Percentiles rank a stretch among this genome's conserved stretches.
These are phyloP conservation scores for Acanthochromis polyacanthus DNA, from an alignment of 2,113 vertebrate species.

Conservation along the genomic window DNA sequence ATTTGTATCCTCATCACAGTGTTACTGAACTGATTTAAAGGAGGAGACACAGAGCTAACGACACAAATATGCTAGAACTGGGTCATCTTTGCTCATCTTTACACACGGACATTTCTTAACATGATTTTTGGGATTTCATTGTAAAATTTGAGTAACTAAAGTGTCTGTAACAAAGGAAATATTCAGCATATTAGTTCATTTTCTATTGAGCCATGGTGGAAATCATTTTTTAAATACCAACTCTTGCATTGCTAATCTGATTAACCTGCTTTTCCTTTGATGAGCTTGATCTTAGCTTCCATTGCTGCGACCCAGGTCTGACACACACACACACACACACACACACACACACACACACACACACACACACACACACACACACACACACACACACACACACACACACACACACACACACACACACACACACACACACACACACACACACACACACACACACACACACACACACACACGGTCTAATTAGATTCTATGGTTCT, in stretches of 20 bases:
- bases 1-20: conserved; percentile 54
- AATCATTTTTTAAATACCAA: background rate
- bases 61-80: conserved; percentile 63
- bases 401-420: conserved; percentile 57
- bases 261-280: no score
- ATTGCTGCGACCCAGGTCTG: conserved; percentile 72
- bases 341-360: conserved; percentile 51
- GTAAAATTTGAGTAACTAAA: no score
- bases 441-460: conserved; percentile 50
- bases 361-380: conserved; percentile 50
- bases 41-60: conserved; percentile 13
- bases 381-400: conserved; percentile 51
- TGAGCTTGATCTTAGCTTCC: background rate
- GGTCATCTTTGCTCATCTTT: conserved; percentile 37
- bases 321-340: conserved; percentile 57
- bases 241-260: no score
- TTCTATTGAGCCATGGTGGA: background rate
- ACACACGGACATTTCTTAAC: background rate
- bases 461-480: conserved; percentile 57
- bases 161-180: no score
- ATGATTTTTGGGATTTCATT: background rate
- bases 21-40: conserved; percentile 22
- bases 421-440: conserved; percentile 51
- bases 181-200: background rate
- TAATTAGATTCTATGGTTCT: conserved; percentile 57